These are phyloP conservation scores for Caenorhabditis angaria DNA, from an alignment of 2,888 invertebrate genomes.

Conservation along the genomic window DNA sequence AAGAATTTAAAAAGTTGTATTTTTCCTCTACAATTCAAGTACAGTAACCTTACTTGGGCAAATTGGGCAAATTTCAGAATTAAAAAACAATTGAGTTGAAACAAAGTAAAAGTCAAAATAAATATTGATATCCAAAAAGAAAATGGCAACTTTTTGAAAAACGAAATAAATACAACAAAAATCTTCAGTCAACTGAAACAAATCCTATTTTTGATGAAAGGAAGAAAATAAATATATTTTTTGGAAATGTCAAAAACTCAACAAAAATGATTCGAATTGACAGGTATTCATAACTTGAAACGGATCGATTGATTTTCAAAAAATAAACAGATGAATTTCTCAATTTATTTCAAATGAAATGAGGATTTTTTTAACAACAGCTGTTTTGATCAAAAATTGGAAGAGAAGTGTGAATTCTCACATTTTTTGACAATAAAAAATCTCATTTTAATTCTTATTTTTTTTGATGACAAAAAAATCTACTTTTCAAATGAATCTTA, in stretches of 20 bases:
- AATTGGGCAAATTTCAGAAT: too few species aligned
- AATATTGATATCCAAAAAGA: background rate
- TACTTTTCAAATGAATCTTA: too few species aligned
- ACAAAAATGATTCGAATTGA: background rate
- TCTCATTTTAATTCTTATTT: background rate
- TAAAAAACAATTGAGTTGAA: background rate
- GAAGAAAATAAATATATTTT: conserved; percentile 3
- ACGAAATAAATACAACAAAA: background rate
- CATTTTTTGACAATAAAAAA: background rate
- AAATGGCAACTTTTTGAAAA: background rate
- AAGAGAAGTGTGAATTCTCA: background rate
- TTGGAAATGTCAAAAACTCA: background rate
- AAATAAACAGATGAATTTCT: background rate
- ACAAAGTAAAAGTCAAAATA: background rate
- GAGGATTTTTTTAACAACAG: background rate
- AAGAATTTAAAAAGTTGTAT: too few species aligned
- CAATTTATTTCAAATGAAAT: conserved; percentile 2
- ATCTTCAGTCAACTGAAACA: background rate
- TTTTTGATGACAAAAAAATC: background rate
- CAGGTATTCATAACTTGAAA: background rate
- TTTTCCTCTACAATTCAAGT: too few species aligned
- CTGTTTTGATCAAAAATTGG: conserved; percentile 4
- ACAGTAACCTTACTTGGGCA: too few species aligned
- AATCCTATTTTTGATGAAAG: background rate
- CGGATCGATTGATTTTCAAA: background rate